These are phyloP conservation scores for Spinibarbus caldwelli DNA, from an alignment of 2,797 vertebrate genomes.

Conservation along the genomic window DNA sequence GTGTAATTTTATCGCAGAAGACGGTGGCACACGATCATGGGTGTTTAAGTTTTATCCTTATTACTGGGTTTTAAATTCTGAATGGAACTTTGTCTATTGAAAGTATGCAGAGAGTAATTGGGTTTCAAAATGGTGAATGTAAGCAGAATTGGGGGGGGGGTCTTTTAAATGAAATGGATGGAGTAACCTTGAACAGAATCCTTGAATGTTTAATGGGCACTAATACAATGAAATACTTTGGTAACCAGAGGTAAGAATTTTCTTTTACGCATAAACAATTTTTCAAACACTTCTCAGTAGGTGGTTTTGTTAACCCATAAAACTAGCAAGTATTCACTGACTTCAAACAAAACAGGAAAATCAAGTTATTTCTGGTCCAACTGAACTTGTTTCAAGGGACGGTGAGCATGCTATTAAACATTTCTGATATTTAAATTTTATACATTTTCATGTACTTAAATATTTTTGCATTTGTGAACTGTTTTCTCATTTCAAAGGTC, in stretches of 20 bases:
- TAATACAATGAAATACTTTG: not conserved
- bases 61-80: not conserved
- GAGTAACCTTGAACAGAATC: not conserved
- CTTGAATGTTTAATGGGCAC: not conserved
- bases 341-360: slow-evolving; percentile 6
- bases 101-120: not conserved
- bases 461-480: slow-evolving; percentile 45
- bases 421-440: slow-evolving; percentile 2
- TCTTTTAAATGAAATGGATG: not conserved
- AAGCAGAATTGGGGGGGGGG: fast-evolving
- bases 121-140: not conserved
- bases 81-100: not conserved
- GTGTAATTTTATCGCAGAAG: not conserved
- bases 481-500: slow-evolving; percentile 84
- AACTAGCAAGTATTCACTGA: not conserved
- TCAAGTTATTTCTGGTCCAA: not conserved
- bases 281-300: not conserved
- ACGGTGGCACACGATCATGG: slow-evolving; percentile 16
- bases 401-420: slow-evolving; percentile 47
- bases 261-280: no score
- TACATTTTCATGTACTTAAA: not conserved
- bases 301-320: not conserved
- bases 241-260: no score
- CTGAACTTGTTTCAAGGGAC: slow-evolving; percentile 25
- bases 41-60: not conserved